Conservation (phyloP, 2,113 vertebrate genomes). For the Larimichthys crocea region DNA sequence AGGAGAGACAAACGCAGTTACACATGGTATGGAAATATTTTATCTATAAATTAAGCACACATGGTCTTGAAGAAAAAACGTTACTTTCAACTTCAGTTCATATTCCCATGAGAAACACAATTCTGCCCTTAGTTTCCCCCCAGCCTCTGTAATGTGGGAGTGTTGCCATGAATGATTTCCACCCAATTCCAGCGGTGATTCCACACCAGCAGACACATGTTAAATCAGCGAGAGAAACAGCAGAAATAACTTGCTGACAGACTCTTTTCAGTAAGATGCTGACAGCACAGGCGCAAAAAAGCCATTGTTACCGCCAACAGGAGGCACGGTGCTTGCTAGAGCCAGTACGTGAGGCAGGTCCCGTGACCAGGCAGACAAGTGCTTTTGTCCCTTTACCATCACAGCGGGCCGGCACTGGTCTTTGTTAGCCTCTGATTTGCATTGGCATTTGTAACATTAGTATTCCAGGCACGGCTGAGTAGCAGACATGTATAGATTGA, state of each 20-base stretch:
- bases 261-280: constrained; percentile 69
- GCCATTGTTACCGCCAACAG: constrained; percentile 70
- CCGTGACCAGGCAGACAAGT: constrained; percentile 46
- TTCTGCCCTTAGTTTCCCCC: constrained; percentile 8
- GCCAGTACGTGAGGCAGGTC: constrained; percentile 23
- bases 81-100: not conserved
- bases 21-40: constrained; percentile 76
- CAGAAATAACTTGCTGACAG: constrained; percentile 65
- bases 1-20: constrained; percentile 65
- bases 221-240: constrained; percentile 51
- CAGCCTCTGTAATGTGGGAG: constrained; percentile 8
- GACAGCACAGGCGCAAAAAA: constrained; percentile 66
- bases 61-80: not conserved
- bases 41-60: constrained; percentile 10
- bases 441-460: constrained; percentile 76
- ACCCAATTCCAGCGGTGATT: constrained; percentile 37
- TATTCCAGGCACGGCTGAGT: constrained; percentile 74
- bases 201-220: constrained; percentile 36
- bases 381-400: constrained; percentile 72
- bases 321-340: constrained; percentile 45
- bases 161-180: constrained; percentile 35
- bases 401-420: constrained; percentile 63
- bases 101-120: constrained; percentile 16
- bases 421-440: constrained; percentile 78
- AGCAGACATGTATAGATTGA: constrained; percentile 70